Conservation (phyloP, 2,888 invertebrate genomes). For the Lydus trimaculatus region DNA sequence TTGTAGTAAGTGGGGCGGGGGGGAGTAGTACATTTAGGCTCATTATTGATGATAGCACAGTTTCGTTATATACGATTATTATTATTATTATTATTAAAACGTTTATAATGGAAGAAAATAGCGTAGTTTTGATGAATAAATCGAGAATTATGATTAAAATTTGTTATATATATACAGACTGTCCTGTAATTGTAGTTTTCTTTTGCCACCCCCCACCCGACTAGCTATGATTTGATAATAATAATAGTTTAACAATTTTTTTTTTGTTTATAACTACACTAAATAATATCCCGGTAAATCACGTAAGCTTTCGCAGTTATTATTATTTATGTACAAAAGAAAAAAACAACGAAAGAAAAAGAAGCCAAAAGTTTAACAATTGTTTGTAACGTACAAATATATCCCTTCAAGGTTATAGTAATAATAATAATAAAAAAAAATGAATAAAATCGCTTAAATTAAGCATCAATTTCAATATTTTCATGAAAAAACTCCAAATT, state of each 20-base stretch:
- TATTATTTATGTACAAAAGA: conserved; percentile 44
- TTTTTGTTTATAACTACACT: conserved; percentile 41
- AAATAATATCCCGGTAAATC: conserved; percentile 46
- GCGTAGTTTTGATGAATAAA: neutral
- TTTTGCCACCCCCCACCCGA: too few relatives aligned
- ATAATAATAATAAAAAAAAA: too few relatives aligned
- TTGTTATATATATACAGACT: conserved; percentile 22
- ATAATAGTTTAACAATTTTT: conserved; percentile 31
- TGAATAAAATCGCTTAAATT: too few relatives aligned
- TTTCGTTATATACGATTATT: conserved; percentile 18
- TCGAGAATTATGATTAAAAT: neutral
- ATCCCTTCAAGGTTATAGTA: too few relatives aligned
- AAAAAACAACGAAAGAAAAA: neutral
- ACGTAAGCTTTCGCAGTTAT: conserved; percentile 44
- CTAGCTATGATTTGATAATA: conserved; percentile 22
- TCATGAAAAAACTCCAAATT: too few relatives aligned
- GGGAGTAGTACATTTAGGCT: neutral
- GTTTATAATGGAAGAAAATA: conserved; percentile 12
- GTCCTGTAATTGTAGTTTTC: conserved; percentile 15
- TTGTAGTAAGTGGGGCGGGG: too few relatives aligned
- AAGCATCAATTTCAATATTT: too few relatives aligned
- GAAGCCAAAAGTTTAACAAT: neutral
- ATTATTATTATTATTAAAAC: too few relatives aligned
- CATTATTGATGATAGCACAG: neutral
- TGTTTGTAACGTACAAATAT: conserved; percentile 18